Base-by-base conservation (phyloP, 2,888 invertebrate genomes). In the Drosophila diplacantha region DNA sequence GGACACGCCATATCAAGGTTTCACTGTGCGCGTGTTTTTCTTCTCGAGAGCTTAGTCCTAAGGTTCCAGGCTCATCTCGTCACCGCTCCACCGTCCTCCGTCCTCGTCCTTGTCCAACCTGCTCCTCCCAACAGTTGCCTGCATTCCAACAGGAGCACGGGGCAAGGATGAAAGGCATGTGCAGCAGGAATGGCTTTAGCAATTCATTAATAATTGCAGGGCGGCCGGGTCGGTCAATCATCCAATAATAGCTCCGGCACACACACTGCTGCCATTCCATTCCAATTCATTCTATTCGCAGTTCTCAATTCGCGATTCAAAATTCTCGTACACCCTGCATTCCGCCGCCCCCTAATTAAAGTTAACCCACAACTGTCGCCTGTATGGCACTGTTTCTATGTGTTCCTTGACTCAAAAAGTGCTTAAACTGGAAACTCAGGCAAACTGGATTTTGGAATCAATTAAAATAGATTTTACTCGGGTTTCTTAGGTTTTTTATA, bases 1-100 rank as follows among this genome's bases (percentile, higher is more conserved):
- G 65, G 65, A 59, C 60, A 50, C 50, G 49, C 38, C 68, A 49
- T 44, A 44, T 60, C 64, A 64, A 64, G 64, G 64, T 58, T 64
- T 43, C 49, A 44, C 59, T 68, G 59, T 59, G 58, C 58, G 58
- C 61, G 58, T 60, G 61, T 59, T 58, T 59, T 58, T 43, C 29
- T 43, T 58, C 16, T 41, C 61, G 47, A 60, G 39, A 69, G 57
- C 43, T 65, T 39, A 32, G 37, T 38, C 43, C 52, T 43, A 39
- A 60, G 61, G 69, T 69, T 49, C 69, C 50, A 26, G 34, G 32
- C 37, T 52, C 50, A 53, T 51, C 31, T 39, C 44, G 18, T 46
- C 43, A 47, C 43, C 29, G 52, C 52, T 35, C 18, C 50, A 29
- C 16, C 44, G 37, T 34, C 29, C 35, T 32, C 20, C 7, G 9